A percentile compares a stretch with the other conserved stretches of the same genome.
Conservation (phyloP, 1,140 invertebrate species). For the Bradysia coprophila region DNA sequence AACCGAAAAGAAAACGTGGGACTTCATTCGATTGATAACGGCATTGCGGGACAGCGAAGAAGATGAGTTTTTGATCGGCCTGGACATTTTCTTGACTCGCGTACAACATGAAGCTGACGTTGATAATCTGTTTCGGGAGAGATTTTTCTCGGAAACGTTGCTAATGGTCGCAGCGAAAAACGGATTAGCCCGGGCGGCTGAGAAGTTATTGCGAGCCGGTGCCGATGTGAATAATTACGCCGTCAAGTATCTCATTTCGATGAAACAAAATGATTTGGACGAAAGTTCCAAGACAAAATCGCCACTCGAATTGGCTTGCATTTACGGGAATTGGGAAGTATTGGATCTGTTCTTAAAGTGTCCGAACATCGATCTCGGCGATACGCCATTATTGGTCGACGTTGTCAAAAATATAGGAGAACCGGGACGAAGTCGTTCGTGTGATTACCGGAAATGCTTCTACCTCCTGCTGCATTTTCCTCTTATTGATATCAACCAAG, state of each 20-base stretch:
- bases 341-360: background rate
- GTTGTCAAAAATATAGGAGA: background rate
- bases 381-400: background rate
- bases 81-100: slow-evolving; percentile 16
- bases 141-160: slow-evolving; percentile 32
- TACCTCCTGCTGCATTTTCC: slow-evolving; percentile 14
- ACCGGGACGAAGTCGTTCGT: background rate
- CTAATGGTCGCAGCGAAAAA: slow-evolving; percentile 38
- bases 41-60: slow-evolving; percentile 34
- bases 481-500: slow-evolving; percentile 39
- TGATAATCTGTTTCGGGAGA: slow-evolving; percentile 12
- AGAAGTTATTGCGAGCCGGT: slow-evolving; percentile 30
- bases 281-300: background rate
- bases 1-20: slow-evolving; percentile 8
- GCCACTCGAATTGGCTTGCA: background rate
- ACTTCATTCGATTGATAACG: slow-evolving; percentile 29
- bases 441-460: background rate
- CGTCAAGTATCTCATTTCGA: background rate
- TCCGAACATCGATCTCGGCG: background rate
- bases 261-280: background rate
- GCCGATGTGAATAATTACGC: slow-evolving; percentile 26
- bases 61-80: slow-evolving; percentile 31
- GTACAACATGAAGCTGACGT: background rate
- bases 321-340: background rate
- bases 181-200: slow-evolving; percentile 33